These are phyloP conservation scores for Empidonax traillii DNA, from an alignment of 2,113 vertebrate species.

Conservation along the genomic window DNA sequence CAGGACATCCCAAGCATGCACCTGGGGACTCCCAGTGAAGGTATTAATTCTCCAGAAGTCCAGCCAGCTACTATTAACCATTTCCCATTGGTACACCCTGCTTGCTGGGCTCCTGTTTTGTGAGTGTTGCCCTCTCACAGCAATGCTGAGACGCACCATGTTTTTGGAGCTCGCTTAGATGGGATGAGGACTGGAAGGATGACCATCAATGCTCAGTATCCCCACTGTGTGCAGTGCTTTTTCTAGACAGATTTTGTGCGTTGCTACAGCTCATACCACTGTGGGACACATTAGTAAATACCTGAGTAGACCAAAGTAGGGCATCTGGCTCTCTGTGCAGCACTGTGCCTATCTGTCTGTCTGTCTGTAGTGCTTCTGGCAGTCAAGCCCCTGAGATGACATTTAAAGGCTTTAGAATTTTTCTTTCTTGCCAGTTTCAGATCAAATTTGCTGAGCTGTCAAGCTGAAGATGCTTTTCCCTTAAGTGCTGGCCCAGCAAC, in stretches of 20 bases:
- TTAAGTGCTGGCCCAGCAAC: neutral
- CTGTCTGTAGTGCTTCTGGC: neutral
- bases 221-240: neutral
- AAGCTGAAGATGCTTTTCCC: conserved; percentile 17
- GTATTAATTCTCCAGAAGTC: neutral
- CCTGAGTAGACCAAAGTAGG: neutral
- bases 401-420: conserved; percentile 5
- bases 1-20: neutral
- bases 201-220: fast-evolving
- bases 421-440: conserved; percentile 6
- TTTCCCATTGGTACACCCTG: neutral
- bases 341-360: neutral
- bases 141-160: neutral
- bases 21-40: neutral
- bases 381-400: neutral
- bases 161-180: neutral
- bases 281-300: neutral
- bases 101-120: neutral
- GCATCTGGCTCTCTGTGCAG: neutral
- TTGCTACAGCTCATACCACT: conserved; percentile 26
- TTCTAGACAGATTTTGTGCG: neutral
- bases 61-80: neutral
- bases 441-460: conserved; percentile 42
- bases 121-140: fast-evolving
- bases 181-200: neutral